Evolutionary conservation across 1,140 invertebrate species (phyloP), one percentile per base, ranked within the genome.

Genomic region (Harlomillsia oculata): DNA sequence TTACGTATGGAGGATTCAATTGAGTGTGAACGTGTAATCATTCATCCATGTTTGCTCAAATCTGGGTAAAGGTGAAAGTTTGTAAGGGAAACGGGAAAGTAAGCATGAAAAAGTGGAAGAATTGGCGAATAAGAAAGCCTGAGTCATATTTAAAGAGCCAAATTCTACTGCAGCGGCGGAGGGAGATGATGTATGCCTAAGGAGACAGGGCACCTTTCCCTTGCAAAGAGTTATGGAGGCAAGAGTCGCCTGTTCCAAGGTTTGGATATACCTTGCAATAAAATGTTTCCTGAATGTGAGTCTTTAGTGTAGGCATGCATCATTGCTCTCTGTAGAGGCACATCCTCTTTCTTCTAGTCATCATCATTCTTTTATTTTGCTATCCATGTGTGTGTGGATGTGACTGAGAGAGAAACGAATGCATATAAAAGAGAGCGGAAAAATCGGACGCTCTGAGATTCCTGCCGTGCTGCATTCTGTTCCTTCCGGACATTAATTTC

Each of bases 401-500:
- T 43, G 25, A 29, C 26, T 56, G 21, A 45, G 25, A 49, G 21
- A 5, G 4, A 32, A 30, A 28, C 23, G 16, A 39, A 18, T 44
- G 26, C 20, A 46, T 3, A 46, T 9, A n/a, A 25, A 32, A 44
- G 23, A 2, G 28, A 50, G 20, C 32, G 37, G 46, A 40, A 50
- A 50, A 40, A 49, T 49, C 45, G 36, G 45, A 53, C 30, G 32
- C 45, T 39, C 23, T 37, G 44, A 53, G 50, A 53, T 39, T 53
- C 26, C 50, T 59, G 51, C 57, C 43, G 50, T 53, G 56, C 43
- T 59, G 18, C 50, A 46, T 59, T 53, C 44, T 34, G 13, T 46
- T 43, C 32, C 57, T 59, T 59, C 57, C 57, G 57, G 57, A 53
- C 50, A 53, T 53, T 59, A 59, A 59, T 59, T 59, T 46, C 56